phyloP scores from a whole-genome alignment of 2,113 vertebrate genomes.

The Tyrannus savana region DNA sequence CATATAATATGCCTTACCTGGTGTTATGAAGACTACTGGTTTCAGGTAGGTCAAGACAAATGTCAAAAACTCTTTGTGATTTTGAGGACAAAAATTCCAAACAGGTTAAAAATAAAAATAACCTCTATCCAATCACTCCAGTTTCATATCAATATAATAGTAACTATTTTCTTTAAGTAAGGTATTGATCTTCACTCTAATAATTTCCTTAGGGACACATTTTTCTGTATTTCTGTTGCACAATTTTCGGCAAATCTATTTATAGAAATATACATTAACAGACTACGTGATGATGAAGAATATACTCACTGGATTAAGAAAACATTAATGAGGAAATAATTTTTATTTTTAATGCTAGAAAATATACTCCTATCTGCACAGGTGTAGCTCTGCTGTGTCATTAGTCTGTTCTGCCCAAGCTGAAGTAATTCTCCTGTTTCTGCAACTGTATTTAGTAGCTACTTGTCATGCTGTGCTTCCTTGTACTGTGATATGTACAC shows the following conservation, averaged over 20 bases:
- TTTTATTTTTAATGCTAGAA: not conserved
- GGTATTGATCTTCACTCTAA: not conserved
- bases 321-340: not conserved
- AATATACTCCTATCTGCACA: not conserved
- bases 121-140: not conserved
- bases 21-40: not conserved
- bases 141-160: not conserved
- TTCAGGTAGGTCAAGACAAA: not conserved
- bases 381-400: not conserved
- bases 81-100: not conserved
- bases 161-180: not conserved
- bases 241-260: not conserved
- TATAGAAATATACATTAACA: not conserved
- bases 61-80: not conserved
- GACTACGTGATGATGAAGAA: not conserved
- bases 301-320: not conserved
- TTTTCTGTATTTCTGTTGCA: not conserved
- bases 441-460: not conserved
- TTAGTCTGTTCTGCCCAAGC: not conserved
- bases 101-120: not conserved
- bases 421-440: not conserved
- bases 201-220: not conserved
- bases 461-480: fast-evolving
- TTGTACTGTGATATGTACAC: not conserved
- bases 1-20: fast-evolving